Evolutionary conservation across 37 sponge, comb jelly and placozoan genomes (phyloP), one percentile per base, ranked within the genome.

Genomic region (Haliclona indistincta): DNA sequence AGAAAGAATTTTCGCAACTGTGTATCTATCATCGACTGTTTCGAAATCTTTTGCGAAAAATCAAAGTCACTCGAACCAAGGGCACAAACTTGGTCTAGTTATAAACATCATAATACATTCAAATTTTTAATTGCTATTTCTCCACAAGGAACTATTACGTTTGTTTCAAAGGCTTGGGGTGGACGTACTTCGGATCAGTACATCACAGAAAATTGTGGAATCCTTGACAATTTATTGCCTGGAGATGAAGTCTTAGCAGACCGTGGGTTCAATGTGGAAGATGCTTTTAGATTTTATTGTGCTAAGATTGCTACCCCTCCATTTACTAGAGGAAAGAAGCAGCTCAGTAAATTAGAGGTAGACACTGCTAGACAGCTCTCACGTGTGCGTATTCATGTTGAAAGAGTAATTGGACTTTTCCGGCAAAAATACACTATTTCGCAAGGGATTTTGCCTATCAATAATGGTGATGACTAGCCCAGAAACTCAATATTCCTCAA

Each of bases 191-290:
- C 56, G 23, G 75, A 71, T 3, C 43, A 71, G 34, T 28, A 52
- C n/a, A 58, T 74, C 11, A 52, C 54, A 36, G 75, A 56, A 62
- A 1, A 54, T 19, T 67, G 68, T 49, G 56, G 76, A 11, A 17
- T 83, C 1, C 38, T 83, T 22, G 22, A 83, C 2, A n/a, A 81
- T 11, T 47, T 83, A 7, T 49, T 79, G 19, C 84, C 77, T 4
- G 69, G 83, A 43, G 85, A 67, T 66, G 25, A 63, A 2, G 39
- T 84, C 23, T 30, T 84, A 28, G 85, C 85, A 20, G 85, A 84
- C 56, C 80, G 85, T 29, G 85, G 85, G 28, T 84, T 84, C 68
- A 76, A 43, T 39, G 29, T 63, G 22, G 32, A 43, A 41, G 85
- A 84, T 20, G 17, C 33, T 53, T 77, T 55, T 13, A 63, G 71